Evolutionary conservation across 2,113 vertebrate species (phyloP).

Genomic region (Arvicanthis niloticus): DNA sequence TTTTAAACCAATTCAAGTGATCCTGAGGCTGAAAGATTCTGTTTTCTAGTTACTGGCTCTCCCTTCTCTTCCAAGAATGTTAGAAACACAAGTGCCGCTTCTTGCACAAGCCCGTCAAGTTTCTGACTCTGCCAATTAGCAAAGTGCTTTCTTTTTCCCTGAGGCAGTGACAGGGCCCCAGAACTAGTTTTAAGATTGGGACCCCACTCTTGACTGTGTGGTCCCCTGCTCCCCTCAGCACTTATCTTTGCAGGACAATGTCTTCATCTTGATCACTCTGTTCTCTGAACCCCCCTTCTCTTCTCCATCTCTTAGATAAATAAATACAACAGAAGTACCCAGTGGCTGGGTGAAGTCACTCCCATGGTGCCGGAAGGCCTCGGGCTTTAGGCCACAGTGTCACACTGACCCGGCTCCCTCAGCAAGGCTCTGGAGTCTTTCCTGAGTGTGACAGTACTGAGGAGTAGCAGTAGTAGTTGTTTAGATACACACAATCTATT

Average conservation of each 20-base stretch:
- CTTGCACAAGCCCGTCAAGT: not conserved
- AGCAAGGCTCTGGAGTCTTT: not conserved
- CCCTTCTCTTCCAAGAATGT: not conserved
- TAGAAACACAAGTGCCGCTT: not conserved
- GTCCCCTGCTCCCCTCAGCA: not conserved
- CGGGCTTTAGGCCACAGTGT: not conserved
- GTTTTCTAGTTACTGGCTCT: not conserved
- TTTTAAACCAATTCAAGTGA: not conserved
- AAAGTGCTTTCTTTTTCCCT: conserved; percentile 46
- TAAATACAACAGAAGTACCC: not conserved
- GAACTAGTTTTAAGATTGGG: not conserved
- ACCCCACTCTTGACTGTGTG: not conserved
- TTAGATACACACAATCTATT: not conserved
- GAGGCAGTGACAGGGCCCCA: not conserved
- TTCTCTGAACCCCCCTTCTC: not conserved
- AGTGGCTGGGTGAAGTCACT: not conserved
- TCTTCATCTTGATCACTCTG: not conserved
- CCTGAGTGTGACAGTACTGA: not conserved
- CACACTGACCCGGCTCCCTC: not conserved
- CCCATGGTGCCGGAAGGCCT: not conserved
- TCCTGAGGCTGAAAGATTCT: not conserved
- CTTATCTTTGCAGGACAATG: not conserved
- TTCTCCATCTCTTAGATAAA: not conserved
- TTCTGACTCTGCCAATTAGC: not conserved
- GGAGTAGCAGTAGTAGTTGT: not conserved